These are phyloP conservation scores for Rhinopithecus roxellana DNA, from an alignment of 2,113 vertebrate species.

Conservation along the genomic window DNA sequence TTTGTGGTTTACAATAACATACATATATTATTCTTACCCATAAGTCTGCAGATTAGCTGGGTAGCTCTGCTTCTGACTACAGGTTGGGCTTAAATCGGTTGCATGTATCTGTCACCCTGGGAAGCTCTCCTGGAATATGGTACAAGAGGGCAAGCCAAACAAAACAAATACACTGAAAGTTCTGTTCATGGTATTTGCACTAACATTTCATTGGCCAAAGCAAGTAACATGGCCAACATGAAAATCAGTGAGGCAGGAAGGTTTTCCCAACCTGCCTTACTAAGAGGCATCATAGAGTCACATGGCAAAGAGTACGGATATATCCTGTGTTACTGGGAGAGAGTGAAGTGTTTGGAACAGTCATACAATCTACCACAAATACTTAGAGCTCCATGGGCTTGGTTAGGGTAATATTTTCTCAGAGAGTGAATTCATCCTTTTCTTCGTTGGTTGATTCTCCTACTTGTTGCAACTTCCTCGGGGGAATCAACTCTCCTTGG, in stretches of 20 bases:
- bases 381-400: not conserved
- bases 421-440: not conserved
- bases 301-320: not conserved
- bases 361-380: not conserved
- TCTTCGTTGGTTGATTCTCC: not conserved
- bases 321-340: not conserved
- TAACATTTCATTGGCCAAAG: not conserved
- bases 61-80: not conserved
- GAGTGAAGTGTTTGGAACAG: not conserved
- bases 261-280: not conserved
- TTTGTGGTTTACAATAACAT: not conserved
- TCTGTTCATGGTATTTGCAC: not conserved
- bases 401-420: slow-evolving; percentile 6
- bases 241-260: not conserved
- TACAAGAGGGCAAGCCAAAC: not conserved
- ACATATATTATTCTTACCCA: not conserved
- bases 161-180: not conserved
- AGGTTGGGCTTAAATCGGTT: not conserved
- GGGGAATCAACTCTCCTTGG: not conserved
- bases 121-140: not conserved
- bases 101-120: not conserved
- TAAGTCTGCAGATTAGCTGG: not conserved
- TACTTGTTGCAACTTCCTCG: not conserved
- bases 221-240: not conserved
- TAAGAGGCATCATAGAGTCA: not conserved